phyloP scores from a whole-genome alignment of 2,113 vertebrate species.

The Sinocyclocheilus rhinocerous region DNA sequence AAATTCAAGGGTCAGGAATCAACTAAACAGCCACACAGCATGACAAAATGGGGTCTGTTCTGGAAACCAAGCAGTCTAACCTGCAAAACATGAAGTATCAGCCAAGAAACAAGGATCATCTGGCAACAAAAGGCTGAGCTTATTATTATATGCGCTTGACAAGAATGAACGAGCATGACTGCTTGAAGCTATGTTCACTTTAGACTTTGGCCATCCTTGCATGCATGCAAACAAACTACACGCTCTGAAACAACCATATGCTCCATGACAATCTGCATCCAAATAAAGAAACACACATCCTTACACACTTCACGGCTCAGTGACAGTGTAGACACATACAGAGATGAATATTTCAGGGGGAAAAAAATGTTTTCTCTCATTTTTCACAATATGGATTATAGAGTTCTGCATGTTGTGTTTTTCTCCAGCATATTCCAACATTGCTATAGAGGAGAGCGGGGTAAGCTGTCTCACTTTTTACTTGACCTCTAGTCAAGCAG shows the following conservation, averaged over 20 bases:
- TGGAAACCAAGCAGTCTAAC: background rate
- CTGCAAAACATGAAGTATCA: background rate
- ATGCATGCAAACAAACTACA: constrained; percentile 6
- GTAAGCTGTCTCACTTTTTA: no score
- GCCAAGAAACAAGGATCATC: background rate
- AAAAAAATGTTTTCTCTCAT: background rate
- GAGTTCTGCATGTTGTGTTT: no score
- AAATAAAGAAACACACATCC: constrained; percentile 2
- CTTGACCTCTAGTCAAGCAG: no score
- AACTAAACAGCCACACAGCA: background rate
- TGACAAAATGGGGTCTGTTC: background rate
- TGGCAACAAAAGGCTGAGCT: constrained; percentile 3
- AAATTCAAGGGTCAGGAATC: background rate
- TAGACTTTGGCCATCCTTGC: constrained; percentile 19
- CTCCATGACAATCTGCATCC: constrained; percentile 18
- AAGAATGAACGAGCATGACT: background rate
- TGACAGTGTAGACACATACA: background rate
- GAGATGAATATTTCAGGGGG: background rate
- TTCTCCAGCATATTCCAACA: no score
- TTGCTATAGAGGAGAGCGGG: no score
- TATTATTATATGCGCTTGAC: background rate
- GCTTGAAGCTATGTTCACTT: constrained; percentile 4
- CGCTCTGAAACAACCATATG: constrained; percentile 18
- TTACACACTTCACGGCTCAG: background rate
- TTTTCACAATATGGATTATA: background rate